Conservation (phyloP, 30 jellyfish, hydroid and myxozoan species). For the Hydractinia echinata region DNA sequence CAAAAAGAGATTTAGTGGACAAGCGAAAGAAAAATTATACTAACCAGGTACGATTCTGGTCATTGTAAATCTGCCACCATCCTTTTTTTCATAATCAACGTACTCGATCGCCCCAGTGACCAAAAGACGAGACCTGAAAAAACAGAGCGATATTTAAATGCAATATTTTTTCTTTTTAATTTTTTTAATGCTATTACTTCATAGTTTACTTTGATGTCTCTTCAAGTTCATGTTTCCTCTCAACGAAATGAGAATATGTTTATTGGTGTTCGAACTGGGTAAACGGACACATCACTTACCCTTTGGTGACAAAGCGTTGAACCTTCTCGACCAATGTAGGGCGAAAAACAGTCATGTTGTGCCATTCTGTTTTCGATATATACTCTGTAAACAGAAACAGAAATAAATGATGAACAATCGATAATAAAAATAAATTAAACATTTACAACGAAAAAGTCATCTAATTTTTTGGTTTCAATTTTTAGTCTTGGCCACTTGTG, state of each 20-base stretch:
- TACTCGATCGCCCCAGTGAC: conserved; percentile 69
- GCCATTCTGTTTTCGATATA: conserved; percentile 62
- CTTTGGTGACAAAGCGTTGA: conserved; percentile 49
- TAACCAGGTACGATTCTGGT: conserved; percentile 75
- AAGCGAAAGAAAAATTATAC: background rate
- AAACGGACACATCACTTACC: conserved; percentile 35
- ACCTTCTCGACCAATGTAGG: conserved; percentile 63
- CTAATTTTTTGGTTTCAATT: too few relatives aligned
- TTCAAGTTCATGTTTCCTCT: too few relatives aligned
- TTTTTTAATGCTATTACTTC: background rate
- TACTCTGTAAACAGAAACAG: conserved; percentile 14
- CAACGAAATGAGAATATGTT: too few relatives aligned
- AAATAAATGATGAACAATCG: background rate
- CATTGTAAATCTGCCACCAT: conserved; percentile 50
- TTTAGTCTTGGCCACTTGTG: background rate
- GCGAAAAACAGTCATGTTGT: conserved; percentile 67
- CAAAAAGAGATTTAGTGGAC: too few relatives aligned
- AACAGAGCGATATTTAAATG: background rate
- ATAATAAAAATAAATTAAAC: background rate
- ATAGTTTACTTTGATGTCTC: background rate
- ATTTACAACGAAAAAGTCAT: background rate
- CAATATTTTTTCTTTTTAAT: background rate
- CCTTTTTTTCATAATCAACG: conserved; percentile 48
- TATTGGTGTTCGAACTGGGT: too few relatives aligned
- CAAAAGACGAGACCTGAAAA: conserved; percentile 59